A percentile compares a stretch with the other conserved stretches of the same genome.
Evolutionary conservation across 2,888 invertebrate species (phyloP).

Genomic region (Trissolcus japonicus): DNA sequence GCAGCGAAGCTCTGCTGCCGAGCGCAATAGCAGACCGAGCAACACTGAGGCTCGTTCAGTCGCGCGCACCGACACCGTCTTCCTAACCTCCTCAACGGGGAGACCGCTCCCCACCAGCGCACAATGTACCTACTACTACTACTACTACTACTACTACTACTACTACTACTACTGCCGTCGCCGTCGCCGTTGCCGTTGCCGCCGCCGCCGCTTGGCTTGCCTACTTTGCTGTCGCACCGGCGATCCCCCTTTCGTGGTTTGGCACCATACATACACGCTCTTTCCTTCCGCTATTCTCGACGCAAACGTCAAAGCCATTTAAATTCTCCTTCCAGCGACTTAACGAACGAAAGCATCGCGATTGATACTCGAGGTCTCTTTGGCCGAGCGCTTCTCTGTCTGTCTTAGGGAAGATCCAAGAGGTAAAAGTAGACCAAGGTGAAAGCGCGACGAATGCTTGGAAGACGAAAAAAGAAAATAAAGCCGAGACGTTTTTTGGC

Average conservation of each 20-base stretch:
- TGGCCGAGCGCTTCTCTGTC: conserved; percentile 1
- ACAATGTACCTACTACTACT: conserved; percentile 41
- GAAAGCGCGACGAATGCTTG: conserved; percentile 18
- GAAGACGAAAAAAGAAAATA: conserved; percentile 6
- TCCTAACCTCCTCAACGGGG: conserved; percentile 65
- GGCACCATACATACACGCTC: conserved; percentile 58
- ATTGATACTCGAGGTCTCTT: conserved; percentile 13
- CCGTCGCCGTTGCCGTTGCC: conserved; percentile 32
- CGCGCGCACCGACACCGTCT: conserved; percentile 70
- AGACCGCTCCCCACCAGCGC: conserved; percentile 54
- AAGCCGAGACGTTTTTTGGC: conserved; percentile 20
- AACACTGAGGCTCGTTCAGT: conserved; percentile 69
- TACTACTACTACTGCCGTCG: conserved; percentile 13
- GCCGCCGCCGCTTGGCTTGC: conserved; percentile 35
- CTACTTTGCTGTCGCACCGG: conserved; percentile 51
- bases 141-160: conserved; percentile 9
- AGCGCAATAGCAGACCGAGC: conserved; percentile 70
- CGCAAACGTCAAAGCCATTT: conserved; percentile 42
- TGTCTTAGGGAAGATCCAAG: not conserved
- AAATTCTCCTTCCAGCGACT: conserved; percentile 19
- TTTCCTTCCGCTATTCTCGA: conserved; percentile 59
- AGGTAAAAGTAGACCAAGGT: conserved; percentile 36
- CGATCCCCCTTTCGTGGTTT: conserved; percentile 34
- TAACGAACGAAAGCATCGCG: conserved; percentile 6
- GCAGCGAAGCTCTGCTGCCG: conserved; percentile 56